phyloP scores from a whole-genome alignment of 1,140 invertebrate genomes.

The Phthorimaea operculella region DNA sequence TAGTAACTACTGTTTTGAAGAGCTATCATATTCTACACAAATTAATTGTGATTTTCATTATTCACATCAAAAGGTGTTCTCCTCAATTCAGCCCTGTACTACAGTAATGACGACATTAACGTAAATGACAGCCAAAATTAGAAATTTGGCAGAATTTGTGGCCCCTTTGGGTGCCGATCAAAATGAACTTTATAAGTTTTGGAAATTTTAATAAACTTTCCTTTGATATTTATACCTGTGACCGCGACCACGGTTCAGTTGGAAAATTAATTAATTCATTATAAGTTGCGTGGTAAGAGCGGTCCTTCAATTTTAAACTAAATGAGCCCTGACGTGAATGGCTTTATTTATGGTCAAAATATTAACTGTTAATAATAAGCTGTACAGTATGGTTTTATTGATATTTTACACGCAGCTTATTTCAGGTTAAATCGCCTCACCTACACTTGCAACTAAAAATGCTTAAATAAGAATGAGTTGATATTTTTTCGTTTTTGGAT shows the following conservation, averaged over 20 bases:
- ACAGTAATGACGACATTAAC: constrained; percentile 39
- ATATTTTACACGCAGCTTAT: constrained; percentile 9
- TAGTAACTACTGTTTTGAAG: no score
- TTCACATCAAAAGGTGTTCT: no score
- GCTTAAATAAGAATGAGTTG: no score
- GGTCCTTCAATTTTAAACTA: constrained; percentile 21
- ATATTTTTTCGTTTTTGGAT: no score
- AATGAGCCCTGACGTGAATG: constrained; percentile 25
- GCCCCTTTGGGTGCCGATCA: constrained; percentile 30
- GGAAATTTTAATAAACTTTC: constrained; percentile 46
- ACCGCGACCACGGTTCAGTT: constrained; percentile 20
- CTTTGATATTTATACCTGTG: constrained; percentile 30
- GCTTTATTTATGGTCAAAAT: constrained; percentile 30
- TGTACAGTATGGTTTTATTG: constrained; percentile 8
- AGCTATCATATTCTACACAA: no score
- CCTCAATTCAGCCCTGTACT: neutral
- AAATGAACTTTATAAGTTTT: constrained; percentile 37
- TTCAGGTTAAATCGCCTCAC: no score
- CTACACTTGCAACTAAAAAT: no score
- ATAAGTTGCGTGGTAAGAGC: constrained; percentile 32
- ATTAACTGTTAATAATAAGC: no score
- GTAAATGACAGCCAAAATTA: constrained; percentile 42
- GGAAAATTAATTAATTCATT: constrained; percentile 41
- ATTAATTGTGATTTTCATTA: no score
- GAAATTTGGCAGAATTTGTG: constrained; percentile 42